phyloP scores from a whole-genome alignment of 2,113 vertebrate species.

The Tretioscincus oriximinensis region DNA sequence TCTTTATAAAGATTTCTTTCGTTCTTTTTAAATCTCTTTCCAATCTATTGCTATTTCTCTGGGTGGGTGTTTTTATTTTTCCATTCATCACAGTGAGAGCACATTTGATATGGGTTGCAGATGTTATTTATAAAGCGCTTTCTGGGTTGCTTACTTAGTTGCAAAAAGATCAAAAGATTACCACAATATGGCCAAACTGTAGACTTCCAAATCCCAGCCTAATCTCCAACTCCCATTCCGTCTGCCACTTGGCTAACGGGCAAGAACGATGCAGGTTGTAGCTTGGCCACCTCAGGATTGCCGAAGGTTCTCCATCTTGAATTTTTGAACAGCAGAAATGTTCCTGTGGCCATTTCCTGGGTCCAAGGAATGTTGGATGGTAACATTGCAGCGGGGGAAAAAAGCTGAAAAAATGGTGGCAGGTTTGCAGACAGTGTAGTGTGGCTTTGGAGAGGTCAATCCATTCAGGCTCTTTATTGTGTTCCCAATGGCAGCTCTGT shows the following conservation, averaged over 20 bases:
- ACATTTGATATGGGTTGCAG: background rate
- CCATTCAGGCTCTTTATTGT: too few species aligned
- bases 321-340: too few species aligned
- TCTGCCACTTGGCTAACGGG: background rate
- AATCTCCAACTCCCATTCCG: background rate
- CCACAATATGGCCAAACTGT: background rate
- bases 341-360: too few species aligned
- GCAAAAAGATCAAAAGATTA: background rate
- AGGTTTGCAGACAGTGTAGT: too few species aligned
- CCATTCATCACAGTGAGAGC: background rate
- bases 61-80: slow-evolving; percentile 14
- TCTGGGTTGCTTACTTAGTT: background rate
- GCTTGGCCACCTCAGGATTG: too few species aligned
- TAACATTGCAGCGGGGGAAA: too few species aligned
- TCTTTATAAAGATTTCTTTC: slow-evolving; percentile 16
- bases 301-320: too few species aligned
- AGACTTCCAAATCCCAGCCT: background rate
- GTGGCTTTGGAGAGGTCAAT: too few species aligned
- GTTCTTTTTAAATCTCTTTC: background rate
- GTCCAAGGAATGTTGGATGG: too few species aligned
- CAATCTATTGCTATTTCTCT: background rate
- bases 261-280: background rate
- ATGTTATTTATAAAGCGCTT: background rate
- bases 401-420: too few species aligned
- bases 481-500: too few species aligned